Conservation (phyloP, 2,888 invertebrate genomes). For the Ischnura elegans region DNA sequence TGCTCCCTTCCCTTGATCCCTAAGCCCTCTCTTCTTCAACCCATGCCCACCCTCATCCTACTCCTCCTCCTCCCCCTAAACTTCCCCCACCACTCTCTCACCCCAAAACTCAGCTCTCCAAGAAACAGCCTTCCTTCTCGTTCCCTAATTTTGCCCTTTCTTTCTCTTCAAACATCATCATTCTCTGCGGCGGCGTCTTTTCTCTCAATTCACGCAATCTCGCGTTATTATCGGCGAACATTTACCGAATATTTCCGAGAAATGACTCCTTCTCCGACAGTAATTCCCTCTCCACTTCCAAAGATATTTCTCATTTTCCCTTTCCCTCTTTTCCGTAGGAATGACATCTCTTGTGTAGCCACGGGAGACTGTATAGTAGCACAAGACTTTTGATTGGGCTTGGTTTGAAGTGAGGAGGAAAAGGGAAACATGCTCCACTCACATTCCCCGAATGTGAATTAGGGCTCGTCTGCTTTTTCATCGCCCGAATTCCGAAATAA, state of each 20-base stretch:
- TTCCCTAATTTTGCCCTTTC: constrained; percentile 13
- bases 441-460: background rate
- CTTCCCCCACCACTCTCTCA: no score
- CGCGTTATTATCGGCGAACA: background rate
- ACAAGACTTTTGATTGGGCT: background rate
- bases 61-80: no score
- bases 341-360: background rate
- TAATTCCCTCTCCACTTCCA: background rate
- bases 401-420: background rate
- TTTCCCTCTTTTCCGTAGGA: background rate
- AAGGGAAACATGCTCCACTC: background rate
- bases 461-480: background rate
- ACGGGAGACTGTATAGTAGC: background rate
- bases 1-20: background rate
- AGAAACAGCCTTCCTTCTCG: constrained; percentile 1
- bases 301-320: no score
- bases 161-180: constrained; percentile 23
- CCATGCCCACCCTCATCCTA: background rate
- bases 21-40: background rate
- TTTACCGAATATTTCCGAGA: background rate
- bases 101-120: background rate
- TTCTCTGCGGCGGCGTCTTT: background rate
- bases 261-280: background rate
- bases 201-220: constrained; percentile 27
- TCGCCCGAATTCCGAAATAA: background rate